These are phyloP conservation scores for Syngnathus scovelli DNA, from an alignment of 2,113 vertebrate genomes.

Conservation along the genomic window DNA sequence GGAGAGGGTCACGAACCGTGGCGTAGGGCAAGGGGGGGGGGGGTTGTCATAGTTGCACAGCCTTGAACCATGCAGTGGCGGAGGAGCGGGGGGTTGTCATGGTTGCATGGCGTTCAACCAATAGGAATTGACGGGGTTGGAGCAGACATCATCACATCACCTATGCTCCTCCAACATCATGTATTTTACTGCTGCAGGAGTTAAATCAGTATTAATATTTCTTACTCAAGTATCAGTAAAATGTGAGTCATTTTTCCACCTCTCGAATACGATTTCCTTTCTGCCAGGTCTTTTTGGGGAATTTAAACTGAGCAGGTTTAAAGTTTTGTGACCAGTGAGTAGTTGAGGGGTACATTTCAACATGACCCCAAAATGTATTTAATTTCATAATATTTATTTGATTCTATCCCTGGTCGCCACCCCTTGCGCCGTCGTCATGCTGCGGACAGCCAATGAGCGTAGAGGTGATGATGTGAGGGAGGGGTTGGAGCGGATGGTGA, in stretches of 20 bases:
- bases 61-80: no score
- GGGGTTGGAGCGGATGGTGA: slow-evolving; percentile 8
- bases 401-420: slow-evolving; percentile 25
- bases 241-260: no score
- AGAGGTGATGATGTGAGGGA: slow-evolving; percentile 7
- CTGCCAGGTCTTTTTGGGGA: no score
- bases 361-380: no score
- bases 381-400: background rate
- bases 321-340: no score
- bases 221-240: no score
- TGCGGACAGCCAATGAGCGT: slow-evolving; percentile 41
- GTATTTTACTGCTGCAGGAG: no score
- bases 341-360: no score
- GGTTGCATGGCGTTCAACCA: background rate
- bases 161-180: background rate
- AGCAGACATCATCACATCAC: background rate
- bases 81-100: no score
- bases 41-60: background rate
- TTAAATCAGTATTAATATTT: no score
- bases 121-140: background rate
- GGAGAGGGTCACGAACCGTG: background rate
- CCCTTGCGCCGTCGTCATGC: slow-evolving; percentile 51
- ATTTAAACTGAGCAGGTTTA: no score
- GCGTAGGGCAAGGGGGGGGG: background rate
- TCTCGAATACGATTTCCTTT: no score